Evolutionary conservation across 2,888 invertebrate species (phyloP).

Genomic region (Adelphocoris suturalis): DNA sequence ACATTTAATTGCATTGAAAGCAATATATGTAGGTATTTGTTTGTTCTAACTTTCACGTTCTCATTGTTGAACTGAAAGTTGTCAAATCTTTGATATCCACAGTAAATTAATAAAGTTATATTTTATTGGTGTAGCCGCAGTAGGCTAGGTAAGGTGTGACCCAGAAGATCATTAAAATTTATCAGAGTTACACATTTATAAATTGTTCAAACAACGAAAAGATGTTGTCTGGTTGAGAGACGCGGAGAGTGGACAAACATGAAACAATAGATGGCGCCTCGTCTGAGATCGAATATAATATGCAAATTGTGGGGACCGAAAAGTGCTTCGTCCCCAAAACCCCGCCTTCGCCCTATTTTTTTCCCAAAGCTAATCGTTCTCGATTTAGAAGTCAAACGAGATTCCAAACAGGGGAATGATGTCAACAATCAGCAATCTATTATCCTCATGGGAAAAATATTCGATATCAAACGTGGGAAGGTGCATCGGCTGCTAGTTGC

Average conservation of each 20-base stretch:
- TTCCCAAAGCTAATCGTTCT: conserved; percentile 50
- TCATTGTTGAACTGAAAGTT: not conserved
- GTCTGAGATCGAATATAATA: conserved; percentile 49
- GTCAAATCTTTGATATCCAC: not conserved
- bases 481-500: not conserved
- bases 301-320: conserved; percentile 47
- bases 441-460: not conserved
- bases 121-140: too few relatives aligned
- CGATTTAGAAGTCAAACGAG: conserved; percentile 61
- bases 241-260: not conserved
- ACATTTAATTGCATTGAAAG: not conserved
- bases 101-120: not conserved
- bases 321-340: conserved; percentile 42
- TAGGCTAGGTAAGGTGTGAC: too few relatives aligned
- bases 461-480: conserved; percentile 9
- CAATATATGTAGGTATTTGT: not conserved
- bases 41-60: not conserved
- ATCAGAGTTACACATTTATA: not conserved
- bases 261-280: conserved; percentile 56
- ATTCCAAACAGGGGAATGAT: conserved; percentile 48
- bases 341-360: conserved; percentile 53
- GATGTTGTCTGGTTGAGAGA: not conserved
- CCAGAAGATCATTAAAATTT: not conserved
- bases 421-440: conserved; percentile 51
- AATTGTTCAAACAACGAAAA: not conserved